Evolutionary conservation across 2,797 vertebrate genomes (phyloP), one percentile per base, ranked within the genome.

Genomic region (Parauchenoglanis punctatus): DNA sequence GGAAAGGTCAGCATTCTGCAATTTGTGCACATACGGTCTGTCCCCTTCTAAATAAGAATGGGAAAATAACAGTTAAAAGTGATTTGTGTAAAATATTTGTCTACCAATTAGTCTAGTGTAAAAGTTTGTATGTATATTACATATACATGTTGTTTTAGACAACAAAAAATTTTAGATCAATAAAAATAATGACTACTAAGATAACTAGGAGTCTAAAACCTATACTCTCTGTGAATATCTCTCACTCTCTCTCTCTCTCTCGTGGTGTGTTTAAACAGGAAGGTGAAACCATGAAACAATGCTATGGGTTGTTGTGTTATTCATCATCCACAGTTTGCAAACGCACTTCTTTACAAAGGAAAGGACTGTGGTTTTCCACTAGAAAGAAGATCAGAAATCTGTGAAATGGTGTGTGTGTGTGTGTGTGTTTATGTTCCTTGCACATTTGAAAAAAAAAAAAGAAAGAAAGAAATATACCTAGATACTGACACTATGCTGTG

Each of bases 311-410:
- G 44, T 58, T n/a, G 31, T 46, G 12, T 63, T 63, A 40, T 78
- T 46, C 25, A 7, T 31, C 76, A 86, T 70, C 58, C 63, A 67
- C 65, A 85, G 65, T 72, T 7, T 88, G 83, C 83, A 85, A 85
- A 88, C 83, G 35, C 31, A 59, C 13, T 17, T n/a, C 25, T 49
- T 40, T 65, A 59, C 56, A 58, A 59, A 28, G 25, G 86, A 89
- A 89, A 85, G 78, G 84, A 10, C 15, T 86, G 35, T 56, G n/a
- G 67, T n/a, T 81, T 72, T 68, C 25, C 23, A 28, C 28, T 40
- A 78, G 46, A 35, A 81, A 75, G 11, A 20, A 70, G 58, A 28
- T 23, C 44, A 52, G 25, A 85, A 35, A 65, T 54, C 6, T 31
- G 11, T 82, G 6, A 87, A 56, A 81, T 17, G 54, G 35, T 63